Evolutionary conservation across 2,113 vertebrate genomes (phyloP).

Genomic region (Colius striatus): DNA sequence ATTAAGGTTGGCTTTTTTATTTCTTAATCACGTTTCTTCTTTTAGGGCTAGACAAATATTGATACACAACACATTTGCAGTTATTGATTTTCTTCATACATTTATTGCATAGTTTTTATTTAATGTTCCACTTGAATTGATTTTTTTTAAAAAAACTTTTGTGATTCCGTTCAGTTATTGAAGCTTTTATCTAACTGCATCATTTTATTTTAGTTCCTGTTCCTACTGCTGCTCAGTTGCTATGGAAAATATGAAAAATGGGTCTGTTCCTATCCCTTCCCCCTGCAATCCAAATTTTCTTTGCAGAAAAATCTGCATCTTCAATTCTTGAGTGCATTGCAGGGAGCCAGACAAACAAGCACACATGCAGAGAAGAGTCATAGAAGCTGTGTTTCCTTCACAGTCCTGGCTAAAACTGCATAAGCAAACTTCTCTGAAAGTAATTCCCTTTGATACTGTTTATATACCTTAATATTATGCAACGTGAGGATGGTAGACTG

Average conservation of each 20-base stretch:
- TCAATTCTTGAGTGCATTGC: not conserved
- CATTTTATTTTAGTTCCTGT: conserved; percentile 35
- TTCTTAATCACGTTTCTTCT: conserved; percentile 72
- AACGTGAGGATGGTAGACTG: accelerated
- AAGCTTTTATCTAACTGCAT: conserved; percentile 1
- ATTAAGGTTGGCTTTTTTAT: conserved; percentile 71
- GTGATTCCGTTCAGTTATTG: conserved; percentile 34
- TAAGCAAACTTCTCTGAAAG: not conserved
- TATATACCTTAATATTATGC: not conserved
- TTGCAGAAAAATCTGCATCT: not conserved
- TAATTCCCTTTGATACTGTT: not conserved
- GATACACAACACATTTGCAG: conserved; percentile 51
- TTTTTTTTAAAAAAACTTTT: not conserved
- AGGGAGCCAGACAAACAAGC: not conserved
- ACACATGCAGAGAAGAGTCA: not conserved
- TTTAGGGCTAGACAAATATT: conserved; percentile 65
- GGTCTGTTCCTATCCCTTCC: not conserved
- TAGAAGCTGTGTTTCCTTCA: not conserved
- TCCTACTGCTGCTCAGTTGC: conserved; percentile 26
- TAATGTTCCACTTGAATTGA: conserved; percentile 61
- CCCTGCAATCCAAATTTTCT: not conserved
- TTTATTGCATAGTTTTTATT: conserved; percentile 62
- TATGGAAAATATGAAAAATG: conserved; percentile 40
- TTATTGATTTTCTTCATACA: conserved; percentile 65
- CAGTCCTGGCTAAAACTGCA: not conserved